phyloP scores from a whole-genome alignment of 2,113 vertebrate species.

The Colistium nudipinnis region DNA sequence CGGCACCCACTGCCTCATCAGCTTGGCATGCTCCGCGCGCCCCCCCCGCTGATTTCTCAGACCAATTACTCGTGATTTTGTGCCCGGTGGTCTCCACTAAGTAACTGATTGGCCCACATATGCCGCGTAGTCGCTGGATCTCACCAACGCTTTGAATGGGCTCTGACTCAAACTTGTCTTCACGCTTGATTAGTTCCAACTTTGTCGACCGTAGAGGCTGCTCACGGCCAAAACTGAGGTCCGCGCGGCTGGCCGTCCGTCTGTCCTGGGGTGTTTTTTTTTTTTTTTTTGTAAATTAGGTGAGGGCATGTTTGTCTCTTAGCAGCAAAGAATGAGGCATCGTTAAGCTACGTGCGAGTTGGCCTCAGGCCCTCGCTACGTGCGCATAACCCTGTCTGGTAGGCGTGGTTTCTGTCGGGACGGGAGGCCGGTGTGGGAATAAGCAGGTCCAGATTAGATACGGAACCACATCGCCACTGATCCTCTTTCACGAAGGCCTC shows the following conservation, averaged over 20 bases:
- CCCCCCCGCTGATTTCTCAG: slow-evolving; percentile 63
- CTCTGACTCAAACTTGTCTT: slow-evolving; percentile 29
- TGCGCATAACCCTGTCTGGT: slow-evolving; percentile 34
- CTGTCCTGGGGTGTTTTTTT: not conserved
- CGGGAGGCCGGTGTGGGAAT: slow-evolving; percentile 43
- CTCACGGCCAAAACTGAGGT: slow-evolving; percentile 36
- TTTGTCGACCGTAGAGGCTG: slow-evolving; percentile 36
- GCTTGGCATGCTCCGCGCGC: slow-evolving; percentile 65
- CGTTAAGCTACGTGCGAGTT: slow-evolving; percentile 47
- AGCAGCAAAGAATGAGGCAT: slow-evolving; percentile 38
- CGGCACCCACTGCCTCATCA: slow-evolving; percentile 69
- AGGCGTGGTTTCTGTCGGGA: slow-evolving; percentile 30
- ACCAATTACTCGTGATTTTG: slow-evolving; percentile 68
- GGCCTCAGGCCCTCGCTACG: slow-evolving; percentile 27
- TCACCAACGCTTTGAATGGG: slow-evolving; percentile 21
- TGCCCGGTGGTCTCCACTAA: slow-evolving; percentile 33
- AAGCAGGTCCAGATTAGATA: slow-evolving; percentile 47
- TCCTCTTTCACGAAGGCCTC: slow-evolving; percentile 41
- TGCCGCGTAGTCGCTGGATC: slow-evolving; percentile 13
- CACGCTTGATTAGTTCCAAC: slow-evolving; percentile 29
- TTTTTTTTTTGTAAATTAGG: slow-evolving; percentile 26
- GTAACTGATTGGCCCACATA: slow-evolving; percentile 65
- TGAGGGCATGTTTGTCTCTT: slow-evolving; percentile 44
- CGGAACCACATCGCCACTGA: slow-evolving; percentile 11
- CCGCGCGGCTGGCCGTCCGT: slow-evolving; percentile 26